Evolutionary conservation across 2,888 invertebrate species (phyloP), one percentile per base, ranked within the genome.

Genomic region (Sesia apiformis): DNA sequence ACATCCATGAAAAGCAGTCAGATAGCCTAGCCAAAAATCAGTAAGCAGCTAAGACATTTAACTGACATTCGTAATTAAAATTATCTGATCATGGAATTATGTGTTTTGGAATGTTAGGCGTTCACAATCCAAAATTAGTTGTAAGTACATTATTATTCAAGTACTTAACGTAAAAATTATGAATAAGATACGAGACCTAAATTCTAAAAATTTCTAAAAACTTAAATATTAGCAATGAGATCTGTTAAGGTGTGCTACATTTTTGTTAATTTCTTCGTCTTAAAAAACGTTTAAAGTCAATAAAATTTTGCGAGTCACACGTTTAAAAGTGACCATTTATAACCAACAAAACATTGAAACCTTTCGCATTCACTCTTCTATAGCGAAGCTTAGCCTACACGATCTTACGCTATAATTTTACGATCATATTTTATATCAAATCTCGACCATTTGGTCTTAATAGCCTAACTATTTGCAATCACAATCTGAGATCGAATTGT

Each of bases 401-500:
- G 46, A 46, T 46, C 46, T 46, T 46, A 46, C 23, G 5, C 46
- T 4, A 23, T 46, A 8, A 46, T 6, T 8, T 46, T 8, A 46
- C 46, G 8, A 46, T 46, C 46, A 8, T 6, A 23, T 55, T 57
- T 57, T 56, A 55, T 53, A 59, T 56, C 49, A 60, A 65, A 64
- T 63, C 65, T 69, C 63, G 65, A 67, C 54, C 53, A 46, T 4
- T 53, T 59, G 63, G 63, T 61, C 60, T 64, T 63, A 64, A 63
- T 61, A 60, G 54, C 50, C 61, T 66, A 70, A 72, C 66, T 64
- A 63, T 46, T 46, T 46, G 8, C n/a, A 79, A 81, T 78, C 77
- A 80, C 76, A 78, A 73, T 74, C 77, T 82, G 87, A 89, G 87
- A 86, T 88, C 84, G 75, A 68, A 67, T 64, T 72, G 69, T 73